phyloP scores from a whole-genome alignment of 1,140 invertebrate genomes.

The Venturia canescens region DNA sequence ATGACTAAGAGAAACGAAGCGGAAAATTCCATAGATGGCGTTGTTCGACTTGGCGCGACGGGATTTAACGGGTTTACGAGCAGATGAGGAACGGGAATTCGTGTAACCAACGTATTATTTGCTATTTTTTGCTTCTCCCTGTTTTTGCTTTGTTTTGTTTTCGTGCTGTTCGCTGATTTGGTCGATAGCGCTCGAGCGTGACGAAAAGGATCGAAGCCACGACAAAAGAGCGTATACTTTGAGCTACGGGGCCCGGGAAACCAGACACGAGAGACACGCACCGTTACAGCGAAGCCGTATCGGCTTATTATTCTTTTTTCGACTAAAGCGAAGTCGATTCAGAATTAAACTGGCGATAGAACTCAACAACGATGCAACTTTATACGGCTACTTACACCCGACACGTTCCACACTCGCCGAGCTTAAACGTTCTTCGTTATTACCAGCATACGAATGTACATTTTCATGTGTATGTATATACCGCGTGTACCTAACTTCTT shows the following conservation, averaged over 20 bases:
- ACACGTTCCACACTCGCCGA: conserved; percentile 4
- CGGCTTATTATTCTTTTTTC: neutral
- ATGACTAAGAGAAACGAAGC: neutral
- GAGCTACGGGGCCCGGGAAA: neutral
- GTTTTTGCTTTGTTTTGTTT: neutral
- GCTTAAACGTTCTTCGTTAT: conserved; percentile 27
- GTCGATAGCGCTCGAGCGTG: neutral
- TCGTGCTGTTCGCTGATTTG: neutral
- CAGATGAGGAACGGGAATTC: neutral
- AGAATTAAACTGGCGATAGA: conserved; percentile 28
- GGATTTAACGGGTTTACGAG: neutral
- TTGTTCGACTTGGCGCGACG: neutral
- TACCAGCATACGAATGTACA: neutral
- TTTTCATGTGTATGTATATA: neutral
- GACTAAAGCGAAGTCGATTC: conserved; percentile 5
- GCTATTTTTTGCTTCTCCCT: neutral
- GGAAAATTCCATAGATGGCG: neutral
- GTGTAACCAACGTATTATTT: neutral
- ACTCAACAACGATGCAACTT: neutral
- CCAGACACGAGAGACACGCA: neutral
- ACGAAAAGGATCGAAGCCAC: neutral
- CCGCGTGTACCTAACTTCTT: neutral
- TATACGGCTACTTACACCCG: conserved; percentile 6
- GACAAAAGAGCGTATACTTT: conserved; percentile 8
- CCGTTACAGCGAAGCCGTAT: neutral